A percentile compares a stretch with the other conserved stretches of the same genome.
Evolutionary conservation across 2,113 vertebrate genomes (phyloP).

Genomic region (Pangasianodon gigas): DNA sequence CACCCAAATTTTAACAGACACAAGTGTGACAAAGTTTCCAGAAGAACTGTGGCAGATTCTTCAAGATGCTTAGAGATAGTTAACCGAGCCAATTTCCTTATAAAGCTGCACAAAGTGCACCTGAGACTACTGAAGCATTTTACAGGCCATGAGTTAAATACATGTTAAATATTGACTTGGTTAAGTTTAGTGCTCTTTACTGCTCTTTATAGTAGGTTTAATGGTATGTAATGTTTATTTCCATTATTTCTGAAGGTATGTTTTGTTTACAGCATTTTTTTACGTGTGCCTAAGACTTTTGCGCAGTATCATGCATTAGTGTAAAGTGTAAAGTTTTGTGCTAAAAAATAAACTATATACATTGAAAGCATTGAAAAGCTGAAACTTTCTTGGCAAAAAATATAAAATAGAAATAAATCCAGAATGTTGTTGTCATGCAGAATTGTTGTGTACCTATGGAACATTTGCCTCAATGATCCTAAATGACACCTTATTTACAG

Average conservation of each 20-base stretch:
- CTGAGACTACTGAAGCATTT: not conserved
- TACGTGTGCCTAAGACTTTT: not conserved
- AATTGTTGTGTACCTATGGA: not conserved
- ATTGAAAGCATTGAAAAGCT: not conserved
- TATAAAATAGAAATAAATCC: not conserved
- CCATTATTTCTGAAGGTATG: not conserved
- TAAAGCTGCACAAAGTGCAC: not conserved
- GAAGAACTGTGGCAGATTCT: not conserved
- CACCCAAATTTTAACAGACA: not conserved
- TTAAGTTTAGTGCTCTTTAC: not conserved
- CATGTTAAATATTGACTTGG: not conserved
- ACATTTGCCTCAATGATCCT: not conserved
- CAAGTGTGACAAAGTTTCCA: too few species aligned
- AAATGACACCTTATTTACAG: not conserved
- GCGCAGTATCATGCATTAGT: not conserved
- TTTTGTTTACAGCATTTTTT: not conserved
- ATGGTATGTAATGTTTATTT: not conserved
- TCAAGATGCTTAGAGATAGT: not conserved
- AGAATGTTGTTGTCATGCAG: not conserved
- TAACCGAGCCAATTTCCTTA: not conserved
- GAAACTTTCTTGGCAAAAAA: not conserved
- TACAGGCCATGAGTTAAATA: not conserved
- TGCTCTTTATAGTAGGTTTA: too few species aligned
- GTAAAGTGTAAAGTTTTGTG: not conserved
- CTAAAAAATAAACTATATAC: not conserved